Evolutionary conservation across 2,888 invertebrate species (phyloP).

Genomic region (Helobdella robusta): DNA sequence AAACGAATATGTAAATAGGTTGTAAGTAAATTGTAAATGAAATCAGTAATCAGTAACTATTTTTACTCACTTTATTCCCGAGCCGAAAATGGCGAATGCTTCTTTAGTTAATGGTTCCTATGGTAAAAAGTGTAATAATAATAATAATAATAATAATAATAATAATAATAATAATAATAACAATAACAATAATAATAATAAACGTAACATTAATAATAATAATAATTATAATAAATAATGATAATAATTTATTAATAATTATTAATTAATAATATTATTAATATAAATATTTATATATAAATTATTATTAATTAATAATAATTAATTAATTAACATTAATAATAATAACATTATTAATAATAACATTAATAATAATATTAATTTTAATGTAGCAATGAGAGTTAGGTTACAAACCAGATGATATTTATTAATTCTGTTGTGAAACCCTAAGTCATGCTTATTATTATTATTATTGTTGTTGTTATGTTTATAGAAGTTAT

Average conservation of each 20-base stretch:
- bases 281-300: neutral
- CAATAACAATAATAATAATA: neutral
- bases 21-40: too few relatives aligned
- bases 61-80: too few relatives aligned
- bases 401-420: neutral
- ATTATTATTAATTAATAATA: neutral
- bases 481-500: neutral
- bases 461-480: conserved; percentile 6
- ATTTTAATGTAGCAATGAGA: neutral
- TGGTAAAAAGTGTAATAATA: neutral
- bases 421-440: neutral
- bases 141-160: conserved; percentile 7
- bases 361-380: neutral
- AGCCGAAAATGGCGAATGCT: too few relatives aligned
- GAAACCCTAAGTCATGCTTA: neutral
- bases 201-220: neutral
- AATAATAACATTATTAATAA: neutral
- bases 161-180: conserved; percentile 5
- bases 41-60: too few relatives aligned
- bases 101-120: too few relatives aligned
- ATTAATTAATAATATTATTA: neutral
- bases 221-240: neutral
- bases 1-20: too few relatives aligned
- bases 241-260: neutral
- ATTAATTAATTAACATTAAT: neutral